phyloP scores from a whole-genome alignment of 2,113 vertebrate genomes.

The Orcinus orca region DNA sequence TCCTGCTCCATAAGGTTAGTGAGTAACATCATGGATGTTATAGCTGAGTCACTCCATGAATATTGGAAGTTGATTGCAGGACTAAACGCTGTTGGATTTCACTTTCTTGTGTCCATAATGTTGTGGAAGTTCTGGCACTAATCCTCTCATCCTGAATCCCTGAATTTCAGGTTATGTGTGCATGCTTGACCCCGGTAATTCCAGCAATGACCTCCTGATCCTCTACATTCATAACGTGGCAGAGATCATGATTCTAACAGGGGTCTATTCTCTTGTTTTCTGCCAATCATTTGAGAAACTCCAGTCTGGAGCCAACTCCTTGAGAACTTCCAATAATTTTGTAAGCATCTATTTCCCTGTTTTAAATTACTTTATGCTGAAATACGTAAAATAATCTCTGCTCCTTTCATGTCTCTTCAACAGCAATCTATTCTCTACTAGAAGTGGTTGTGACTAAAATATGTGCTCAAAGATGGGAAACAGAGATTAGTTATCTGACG shows the following conservation, averaged over 20 bases:
- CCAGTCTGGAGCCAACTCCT: neutral
- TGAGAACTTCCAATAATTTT: neutral
- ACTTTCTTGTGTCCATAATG: neutral
- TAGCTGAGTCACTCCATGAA: neutral
- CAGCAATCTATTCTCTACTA: neutral
- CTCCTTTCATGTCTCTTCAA: neutral
- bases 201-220: neutral
- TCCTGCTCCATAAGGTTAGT: neutral
- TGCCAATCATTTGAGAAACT: neutral
- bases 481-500: neutral
- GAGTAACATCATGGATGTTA: neutral
- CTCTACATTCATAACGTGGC: neutral
- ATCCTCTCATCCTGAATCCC: neutral
- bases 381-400: neutral
- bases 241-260: neutral
- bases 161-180: neutral
- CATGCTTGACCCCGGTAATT: neutral
- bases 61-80: neutral
- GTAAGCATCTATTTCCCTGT: neutral
- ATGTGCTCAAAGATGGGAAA: neutral
- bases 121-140: neutral
- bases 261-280: neutral
- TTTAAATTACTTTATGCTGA: neutral
- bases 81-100: neutral
- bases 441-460: neutral